Conservation (phyloP, 1,140 invertebrate genomes). For the Wiebesia pumilae region DNA sequence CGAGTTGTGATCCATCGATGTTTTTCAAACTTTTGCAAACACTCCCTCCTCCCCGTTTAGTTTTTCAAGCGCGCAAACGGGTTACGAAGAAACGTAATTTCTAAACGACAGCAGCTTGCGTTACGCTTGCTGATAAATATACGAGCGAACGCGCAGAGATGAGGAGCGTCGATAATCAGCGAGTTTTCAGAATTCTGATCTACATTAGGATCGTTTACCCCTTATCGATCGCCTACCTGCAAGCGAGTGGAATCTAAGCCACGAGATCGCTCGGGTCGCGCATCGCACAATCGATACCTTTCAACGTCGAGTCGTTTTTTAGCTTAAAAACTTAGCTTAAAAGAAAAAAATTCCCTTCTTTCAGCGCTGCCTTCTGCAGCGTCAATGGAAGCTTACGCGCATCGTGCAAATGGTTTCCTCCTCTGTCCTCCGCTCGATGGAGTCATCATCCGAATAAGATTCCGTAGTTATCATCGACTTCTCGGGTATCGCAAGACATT, state of each 20-base stretch:
- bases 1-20: neutral
- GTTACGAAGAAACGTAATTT: no score
- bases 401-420: no score
- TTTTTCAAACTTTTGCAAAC: neutral
- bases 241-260: slow-evolving; percentile 38
- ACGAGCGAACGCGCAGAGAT: neutral
- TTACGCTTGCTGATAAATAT: neutral
- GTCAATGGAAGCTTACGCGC: neutral
- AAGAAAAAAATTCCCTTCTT: neutral
- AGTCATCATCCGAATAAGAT: no score
- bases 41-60: no score
- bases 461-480: no score
- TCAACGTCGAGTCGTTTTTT: neutral
- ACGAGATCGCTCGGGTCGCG: slow-evolving; percentile 2
- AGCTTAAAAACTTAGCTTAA: no score
- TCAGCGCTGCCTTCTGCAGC: no score
- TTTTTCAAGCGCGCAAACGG: no score
- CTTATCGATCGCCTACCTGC: slow-evolving; percentile 31
- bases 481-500: neutral
- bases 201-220: slow-evolving; percentile 51
- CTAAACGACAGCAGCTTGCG: neutral
- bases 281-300: slow-evolving; percentile 38
- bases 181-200: slow-evolving; percentile 41
- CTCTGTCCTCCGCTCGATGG: no score
- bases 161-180: neutral